These are phyloP conservation scores for Gadus chalcogrammus DNA, from an alignment of 2,113 vertebrate genomes.

Conservation along the genomic window DNA sequence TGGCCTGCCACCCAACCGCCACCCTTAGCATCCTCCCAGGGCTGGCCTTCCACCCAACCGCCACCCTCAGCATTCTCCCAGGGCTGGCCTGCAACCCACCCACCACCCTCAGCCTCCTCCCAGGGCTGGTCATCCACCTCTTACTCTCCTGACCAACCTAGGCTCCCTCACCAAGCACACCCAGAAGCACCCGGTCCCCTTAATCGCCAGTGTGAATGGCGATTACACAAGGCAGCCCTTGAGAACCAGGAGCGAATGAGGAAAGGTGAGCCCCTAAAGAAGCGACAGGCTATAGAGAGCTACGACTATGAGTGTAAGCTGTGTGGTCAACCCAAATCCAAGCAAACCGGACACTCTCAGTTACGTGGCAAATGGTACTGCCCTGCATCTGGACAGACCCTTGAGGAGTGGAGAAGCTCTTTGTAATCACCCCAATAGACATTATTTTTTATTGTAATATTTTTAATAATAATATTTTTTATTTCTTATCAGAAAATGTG, in stretches of 20 bases:
- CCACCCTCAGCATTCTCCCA: too few species aligned
- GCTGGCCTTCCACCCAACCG: too few species aligned
- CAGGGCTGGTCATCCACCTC: too few species aligned
- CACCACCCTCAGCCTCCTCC: too few species aligned
- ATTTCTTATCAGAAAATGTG: not conserved
- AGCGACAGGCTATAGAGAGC: not conserved
- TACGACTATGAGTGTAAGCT: not conserved
- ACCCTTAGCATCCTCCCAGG: too few species aligned
- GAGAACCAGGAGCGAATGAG: not conserved
- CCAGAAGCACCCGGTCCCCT: not conserved
- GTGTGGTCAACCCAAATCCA: not conserved
- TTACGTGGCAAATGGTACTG: constrained; percentile 1
- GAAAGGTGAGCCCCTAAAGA: not conserved
- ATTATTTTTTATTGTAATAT: not conserved
- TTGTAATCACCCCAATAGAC: not conserved
- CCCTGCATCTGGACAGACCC: constrained; percentile 7
- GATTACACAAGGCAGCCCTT: not conserved
- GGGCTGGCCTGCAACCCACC: too few species aligned
- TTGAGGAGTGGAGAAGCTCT: not conserved
- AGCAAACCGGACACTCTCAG: not conserved
- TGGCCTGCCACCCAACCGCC: too few species aligned
- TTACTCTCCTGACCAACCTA: too few species aligned
- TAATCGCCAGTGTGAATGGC: not conserved
- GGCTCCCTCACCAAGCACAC: too few species aligned
- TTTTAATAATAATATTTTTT: not conserved